Evolutionary conservation across 2,113 vertebrate genomes (phyloP).

Genomic region (Ammodytes dubius): DNA sequence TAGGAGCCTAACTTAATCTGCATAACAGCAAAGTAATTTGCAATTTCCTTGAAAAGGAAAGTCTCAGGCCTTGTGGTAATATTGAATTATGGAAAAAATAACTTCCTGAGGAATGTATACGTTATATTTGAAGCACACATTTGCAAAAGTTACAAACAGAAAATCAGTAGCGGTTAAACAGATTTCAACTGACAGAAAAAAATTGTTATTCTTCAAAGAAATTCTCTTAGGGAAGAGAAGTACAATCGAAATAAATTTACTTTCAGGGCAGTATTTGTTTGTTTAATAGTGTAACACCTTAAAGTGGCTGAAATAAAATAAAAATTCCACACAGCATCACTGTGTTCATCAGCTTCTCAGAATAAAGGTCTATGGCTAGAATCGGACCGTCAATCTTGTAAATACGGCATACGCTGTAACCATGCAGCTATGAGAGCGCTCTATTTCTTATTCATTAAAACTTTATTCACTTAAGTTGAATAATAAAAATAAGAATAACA

Average conservation of each 20-base stretch:
- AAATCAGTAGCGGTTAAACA: background rate
- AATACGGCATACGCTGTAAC: too few relatives aligned
- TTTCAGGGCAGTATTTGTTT: background rate
- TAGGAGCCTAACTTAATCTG: slow-evolving; percentile 41
- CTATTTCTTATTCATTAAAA: too few relatives aligned
- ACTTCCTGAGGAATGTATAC: background rate
- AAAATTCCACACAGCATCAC: background rate
- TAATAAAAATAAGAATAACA: too few relatives aligned
- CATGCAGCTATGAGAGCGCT: too few relatives aligned
- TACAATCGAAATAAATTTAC: background rate
- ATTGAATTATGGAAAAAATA: slow-evolving; percentile 39
- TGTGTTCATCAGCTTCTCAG: too few relatives aligned
- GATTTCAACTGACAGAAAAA: background rate
- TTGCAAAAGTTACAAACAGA: background rate
- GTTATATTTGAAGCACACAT: background rate
- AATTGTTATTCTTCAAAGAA: background rate
- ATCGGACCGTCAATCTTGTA: too few relatives aligned
- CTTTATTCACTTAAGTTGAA: too few relatives aligned
- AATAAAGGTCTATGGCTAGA: too few relatives aligned
- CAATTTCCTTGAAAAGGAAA: slow-evolving; percentile 25
- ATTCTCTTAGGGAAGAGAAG: background rate
- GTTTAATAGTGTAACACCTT: background rate
- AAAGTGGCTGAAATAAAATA: background rate
- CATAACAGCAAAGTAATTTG: slow-evolving; percentile 47
- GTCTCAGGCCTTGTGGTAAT: slow-evolving; percentile 11